phyloP scores from a whole-genome alignment of 2,113 vertebrate genomes.

The Ochotona princeps region DNA sequence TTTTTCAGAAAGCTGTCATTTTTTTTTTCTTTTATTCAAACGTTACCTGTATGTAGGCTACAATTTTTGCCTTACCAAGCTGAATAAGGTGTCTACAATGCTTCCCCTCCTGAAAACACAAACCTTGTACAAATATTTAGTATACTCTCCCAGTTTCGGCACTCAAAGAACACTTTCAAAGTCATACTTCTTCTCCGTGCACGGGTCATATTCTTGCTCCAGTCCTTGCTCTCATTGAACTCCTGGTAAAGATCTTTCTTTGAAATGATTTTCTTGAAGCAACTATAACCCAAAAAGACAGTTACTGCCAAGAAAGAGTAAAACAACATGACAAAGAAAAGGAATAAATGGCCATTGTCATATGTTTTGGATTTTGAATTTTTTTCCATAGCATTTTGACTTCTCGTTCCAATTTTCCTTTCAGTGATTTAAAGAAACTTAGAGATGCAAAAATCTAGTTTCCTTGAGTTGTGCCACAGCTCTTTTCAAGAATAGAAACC shows the following conservation, averaged over 20 bases:
- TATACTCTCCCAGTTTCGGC: conserved; percentile 72
- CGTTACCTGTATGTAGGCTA: conserved; percentile 74
- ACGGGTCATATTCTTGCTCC: conserved; percentile 84
- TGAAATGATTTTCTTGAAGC: conserved; percentile 87
- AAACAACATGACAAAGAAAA: conserved; percentile 95
- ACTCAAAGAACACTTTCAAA: conserved; percentile 92
- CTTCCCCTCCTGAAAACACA: conserved; percentile 51
- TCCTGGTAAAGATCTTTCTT: conserved; percentile 92
- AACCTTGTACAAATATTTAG: conserved; percentile 61
- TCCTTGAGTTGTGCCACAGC: conserved; percentile 86
- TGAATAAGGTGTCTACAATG: conserved; percentile 48
- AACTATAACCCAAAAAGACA: conserved; percentile 91
- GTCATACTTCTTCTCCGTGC: conserved; percentile 87
- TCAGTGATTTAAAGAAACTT: conserved; percentile 89
- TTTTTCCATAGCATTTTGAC: conserved; percentile 82
- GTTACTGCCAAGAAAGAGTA: conserved; percentile 92
- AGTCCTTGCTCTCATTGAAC: conserved; percentile 85
- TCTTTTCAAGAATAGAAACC: conserved; percentile 62
- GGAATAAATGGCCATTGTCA: conserved; percentile 94
- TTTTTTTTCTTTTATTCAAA: not conserved
- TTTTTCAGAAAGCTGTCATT: not conserved
- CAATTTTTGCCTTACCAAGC: conserved; percentile 64
- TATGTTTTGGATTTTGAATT: conserved; percentile 88
- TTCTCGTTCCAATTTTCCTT: conserved; percentile 84
- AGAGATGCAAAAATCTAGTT: conserved; percentile 85